Evolutionary conservation across 2,888 invertebrate genomes (phyloP), one percentile per base, ranked within the genome.

Genomic region (Cataglyphis cursor): DNA sequence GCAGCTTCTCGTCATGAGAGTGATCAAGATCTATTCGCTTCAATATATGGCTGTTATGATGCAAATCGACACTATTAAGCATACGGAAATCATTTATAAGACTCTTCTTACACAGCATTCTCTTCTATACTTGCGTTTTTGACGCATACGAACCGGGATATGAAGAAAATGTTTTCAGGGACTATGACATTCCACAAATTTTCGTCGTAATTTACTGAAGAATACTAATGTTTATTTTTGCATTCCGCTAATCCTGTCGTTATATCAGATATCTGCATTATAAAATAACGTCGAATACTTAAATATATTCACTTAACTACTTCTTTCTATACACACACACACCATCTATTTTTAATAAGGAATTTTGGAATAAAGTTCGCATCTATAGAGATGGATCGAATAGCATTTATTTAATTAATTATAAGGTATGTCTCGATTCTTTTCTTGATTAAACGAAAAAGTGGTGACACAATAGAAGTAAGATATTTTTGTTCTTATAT

Each of bases 201-300:
- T 18, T 9, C 54, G 12, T 28, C 28, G 3, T 54, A 76, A 54
- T 38, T 76, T 38, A 41, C 12, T 28, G 28, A 35, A 38, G 6
- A 24, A 62, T 2, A 38, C 28, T 66, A 57, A 76, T 5, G 8
- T 8, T 12, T 28, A n/a, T 21, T 21, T 10, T 51, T 51, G 21
- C 9, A 18, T 64, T n/a, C 21, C 12, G 15, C 66, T 41, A 54
- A 35, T 21, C 12, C 54, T n/a, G 28, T n/a, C 35, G 21, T 51
- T 35, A 62, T 48, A n/a, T 64, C 28, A 65, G 44, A 48, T 12
- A 76, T 61, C 62, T 76, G 35, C 44, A 44, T 72, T 44, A 57
- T 59, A 57, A 41, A 24, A 15, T 57, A 57, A 78, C 10, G 10
- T 62, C 18, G 9, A 24, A 66, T 48, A 18, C 15, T n/a, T 51